These are phyloP conservation scores for Dryomyza anilis DNA, from an alignment of 2,888 invertebrate species.

Conservation along the genomic window DNA sequence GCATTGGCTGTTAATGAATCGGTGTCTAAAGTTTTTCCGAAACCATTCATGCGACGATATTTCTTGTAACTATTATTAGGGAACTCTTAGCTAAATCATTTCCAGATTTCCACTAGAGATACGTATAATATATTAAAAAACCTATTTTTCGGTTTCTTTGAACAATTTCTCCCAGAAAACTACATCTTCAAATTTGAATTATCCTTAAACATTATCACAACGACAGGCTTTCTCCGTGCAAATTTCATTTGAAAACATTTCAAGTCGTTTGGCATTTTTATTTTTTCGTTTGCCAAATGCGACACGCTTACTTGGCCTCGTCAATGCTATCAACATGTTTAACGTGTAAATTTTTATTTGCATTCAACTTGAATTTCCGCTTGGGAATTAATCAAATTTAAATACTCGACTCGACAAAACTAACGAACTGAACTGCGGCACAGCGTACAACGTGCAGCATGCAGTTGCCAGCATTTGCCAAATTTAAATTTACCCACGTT, in stretches of 20 bases:
- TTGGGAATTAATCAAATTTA: conserved; percentile 50
- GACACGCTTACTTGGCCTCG: not conserved
- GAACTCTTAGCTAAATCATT: too few relatives aligned
- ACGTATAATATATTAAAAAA: too few relatives aligned
- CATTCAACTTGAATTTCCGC: conserved; percentile 20
- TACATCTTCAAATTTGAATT: too few relatives aligned
- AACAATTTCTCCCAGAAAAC: too few relatives aligned
- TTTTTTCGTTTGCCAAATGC: not conserved
- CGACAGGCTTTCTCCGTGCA: too few relatives aligned
- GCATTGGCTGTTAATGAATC: too few relatives aligned
- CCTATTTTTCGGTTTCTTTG: too few relatives aligned
- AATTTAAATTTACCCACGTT: conserved; percentile 44
- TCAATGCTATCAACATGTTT: not conserved
- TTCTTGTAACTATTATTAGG: too few relatives aligned
- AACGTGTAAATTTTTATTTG: conserved; percentile 21
- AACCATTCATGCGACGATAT: too few relatives aligned
- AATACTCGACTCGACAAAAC: conserved; percentile 51
- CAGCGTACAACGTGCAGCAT: conserved; percentile 22
- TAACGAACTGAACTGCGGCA: conserved; percentile 8
- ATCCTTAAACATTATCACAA: too few relatives aligned
- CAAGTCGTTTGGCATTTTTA: not conserved
- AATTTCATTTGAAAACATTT: not conserved
- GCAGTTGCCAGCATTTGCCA: not conserved
- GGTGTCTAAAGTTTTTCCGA: too few relatives aligned
- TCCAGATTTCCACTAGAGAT: too few relatives aligned